Evolutionary conservation across 1,140 invertebrate genomes (phyloP).

Genomic region (Zaprionus taronus): DNA sequence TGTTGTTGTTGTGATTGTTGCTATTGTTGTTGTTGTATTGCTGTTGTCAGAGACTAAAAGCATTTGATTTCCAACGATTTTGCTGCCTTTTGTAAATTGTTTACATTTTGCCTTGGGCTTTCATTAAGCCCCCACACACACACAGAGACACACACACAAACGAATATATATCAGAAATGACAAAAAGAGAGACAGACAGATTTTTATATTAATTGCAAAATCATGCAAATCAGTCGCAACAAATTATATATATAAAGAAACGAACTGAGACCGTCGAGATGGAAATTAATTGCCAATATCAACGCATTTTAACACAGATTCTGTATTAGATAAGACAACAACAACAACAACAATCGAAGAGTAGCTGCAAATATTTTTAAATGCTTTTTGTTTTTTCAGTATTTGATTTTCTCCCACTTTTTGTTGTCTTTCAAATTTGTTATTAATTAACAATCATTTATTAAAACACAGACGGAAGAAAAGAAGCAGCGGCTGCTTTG

Average conservation of each 20-base stretch:
- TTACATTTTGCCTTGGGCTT: slow-evolving; percentile 73
- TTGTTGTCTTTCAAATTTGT: slow-evolving; percentile 60
- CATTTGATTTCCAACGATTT: slow-evolving; percentile 59
- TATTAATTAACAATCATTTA: slow-evolving; percentile 77
- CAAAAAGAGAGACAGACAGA: slow-evolving; percentile 40
- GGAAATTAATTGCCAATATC: slow-evolving; percentile 76
- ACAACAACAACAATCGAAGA: slow-evolving; percentile 44
- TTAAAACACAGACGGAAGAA: slow-evolving; percentile 57
- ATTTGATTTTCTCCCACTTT: slow-evolving; percentile 16
- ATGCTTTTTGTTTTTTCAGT: slow-evolving; percentile 28
- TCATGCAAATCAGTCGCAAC: slow-evolving; percentile 64
- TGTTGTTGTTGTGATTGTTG: background rate
- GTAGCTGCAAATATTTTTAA: slow-evolving; percentile 65
- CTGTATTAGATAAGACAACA: slow-evolving; percentile 54
- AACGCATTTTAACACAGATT: slow-evolving; percentile 73
- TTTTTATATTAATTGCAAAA: slow-evolving; percentile 71
- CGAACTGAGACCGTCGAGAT: slow-evolving; percentile 47
- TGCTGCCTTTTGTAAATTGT: slow-evolving; percentile 50
- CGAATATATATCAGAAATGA: slow-evolving; percentile 41
- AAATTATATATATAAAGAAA: slow-evolving; percentile 48
- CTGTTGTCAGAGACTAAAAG: slow-evolving; percentile 60
- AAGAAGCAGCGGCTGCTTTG: slow-evolving; percentile 59
- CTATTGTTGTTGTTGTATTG: slow-evolving; percentile 3
- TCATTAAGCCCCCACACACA: slow-evolving; percentile 53
- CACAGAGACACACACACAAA: slow-evolving; percentile 61